These are phyloP conservation scores for Salvelinus namaycush DNA, from an alignment of 2,113 vertebrate species.

Conservation along the genomic window DNA sequence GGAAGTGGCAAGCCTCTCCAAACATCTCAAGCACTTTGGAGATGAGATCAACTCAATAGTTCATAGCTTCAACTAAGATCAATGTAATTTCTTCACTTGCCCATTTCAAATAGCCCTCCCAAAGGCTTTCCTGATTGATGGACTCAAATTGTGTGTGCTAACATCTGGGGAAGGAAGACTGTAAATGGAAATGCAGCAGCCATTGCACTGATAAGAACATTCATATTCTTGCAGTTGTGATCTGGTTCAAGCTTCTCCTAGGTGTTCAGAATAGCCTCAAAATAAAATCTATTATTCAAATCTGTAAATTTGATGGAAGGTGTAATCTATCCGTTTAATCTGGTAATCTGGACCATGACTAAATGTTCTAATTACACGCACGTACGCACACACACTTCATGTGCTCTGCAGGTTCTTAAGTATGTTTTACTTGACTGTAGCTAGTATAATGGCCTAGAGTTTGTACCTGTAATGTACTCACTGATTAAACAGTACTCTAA, in stretches of 20 bases:
- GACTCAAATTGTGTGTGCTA: neutral
- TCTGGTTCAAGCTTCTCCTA: too few species aligned
- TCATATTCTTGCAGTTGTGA: too few species aligned
- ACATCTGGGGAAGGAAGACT: neutral
- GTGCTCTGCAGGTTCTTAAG: conserved; percentile 18
- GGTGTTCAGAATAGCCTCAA: too few species aligned
- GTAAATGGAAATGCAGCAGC: too few species aligned
- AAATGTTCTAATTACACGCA: neutral
- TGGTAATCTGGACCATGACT: too few species aligned
- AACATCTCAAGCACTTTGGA: neutral
- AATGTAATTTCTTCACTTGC: neutral
- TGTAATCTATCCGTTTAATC: too few species aligned
- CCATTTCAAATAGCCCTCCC: too few species aligned
- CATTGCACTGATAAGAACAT: too few species aligned
- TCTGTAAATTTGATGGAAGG: too few species aligned
- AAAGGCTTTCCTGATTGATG: neutral
- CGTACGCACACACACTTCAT: conserved; percentile 5
- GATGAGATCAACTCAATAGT: neutral
- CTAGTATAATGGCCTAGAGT: conserved; percentile 27
- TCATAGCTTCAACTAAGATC: neutral
- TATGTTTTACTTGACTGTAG: conserved; percentile 33
- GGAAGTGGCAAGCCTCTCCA: neutral
- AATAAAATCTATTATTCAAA: too few species aligned
- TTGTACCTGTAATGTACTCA: conserved; percentile 43
- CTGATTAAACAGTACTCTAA: conserved; percentile 19